Percentiles rank a stretch among this genome's conserved stretches.
These are phyloP conservation scores for Reinhardtius hippoglossoides DNA, from an alignment of 2,113 vertebrate genomes.

Conservation along the genomic window DNA sequence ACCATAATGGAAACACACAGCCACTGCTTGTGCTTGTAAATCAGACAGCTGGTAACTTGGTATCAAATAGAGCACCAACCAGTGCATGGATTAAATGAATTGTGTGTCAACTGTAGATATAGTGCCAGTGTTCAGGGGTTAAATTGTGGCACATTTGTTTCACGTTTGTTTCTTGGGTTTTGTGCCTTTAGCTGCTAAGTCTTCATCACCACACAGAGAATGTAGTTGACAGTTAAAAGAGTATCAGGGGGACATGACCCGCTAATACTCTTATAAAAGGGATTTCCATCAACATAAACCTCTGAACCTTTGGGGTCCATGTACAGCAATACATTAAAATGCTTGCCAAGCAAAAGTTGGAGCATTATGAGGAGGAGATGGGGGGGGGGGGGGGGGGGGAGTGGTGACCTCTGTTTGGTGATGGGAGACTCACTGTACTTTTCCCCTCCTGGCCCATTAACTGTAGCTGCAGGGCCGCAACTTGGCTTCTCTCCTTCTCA, in stretches of 20 bases:
- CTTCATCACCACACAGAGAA: neutral
- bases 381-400: neutral
- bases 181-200: neutral
- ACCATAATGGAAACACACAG: neutral
- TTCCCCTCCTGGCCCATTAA: slow-evolving; percentile 33
- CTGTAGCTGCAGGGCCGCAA: slow-evolving; percentile 4
- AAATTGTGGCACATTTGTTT: slow-evolving; percentile 16
- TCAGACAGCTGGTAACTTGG: neutral
- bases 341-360: slow-evolving; percentile 16
- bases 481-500: slow-evolving; percentile 15
- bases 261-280: neutral
- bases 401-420: slow-evolving; percentile 18
- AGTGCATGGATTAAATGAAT: neutral
- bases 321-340: slow-evolving; percentile 21
- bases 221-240: slow-evolving; percentile 35
- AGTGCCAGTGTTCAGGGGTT: neutral
- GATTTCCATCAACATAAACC: slow-evolving; percentile 16
- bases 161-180: neutral
- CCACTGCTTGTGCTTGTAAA: slow-evolving; percentile 16
- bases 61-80: neutral
- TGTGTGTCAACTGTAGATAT: neutral
- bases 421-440: slow-evolving; percentile 1
- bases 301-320: slow-evolving; percentile 11
- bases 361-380: neutral
- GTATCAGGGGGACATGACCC: neutral